These are phyloP conservation scores for Danio aesculapii DNA, from an alignment of 2,797 vertebrate genomes.

Conservation along the genomic window DNA sequence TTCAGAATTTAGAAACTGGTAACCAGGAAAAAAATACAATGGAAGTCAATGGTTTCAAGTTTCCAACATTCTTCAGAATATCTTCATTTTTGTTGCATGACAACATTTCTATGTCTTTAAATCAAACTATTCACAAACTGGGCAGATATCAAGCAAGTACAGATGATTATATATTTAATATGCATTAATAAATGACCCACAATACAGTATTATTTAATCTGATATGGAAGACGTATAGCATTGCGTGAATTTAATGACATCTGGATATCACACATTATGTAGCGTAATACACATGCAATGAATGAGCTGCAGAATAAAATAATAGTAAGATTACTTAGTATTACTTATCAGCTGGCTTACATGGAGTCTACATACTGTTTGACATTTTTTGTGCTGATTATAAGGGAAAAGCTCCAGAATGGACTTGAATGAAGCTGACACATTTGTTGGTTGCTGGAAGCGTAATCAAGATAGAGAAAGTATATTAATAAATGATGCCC, in stretches of 20 bases:
- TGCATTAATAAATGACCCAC: constrained; percentile 7
- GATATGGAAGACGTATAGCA: not conserved
- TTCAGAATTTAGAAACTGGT: too few species aligned
- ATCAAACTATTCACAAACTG: not conserved
- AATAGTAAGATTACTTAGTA: constrained; percentile 1
- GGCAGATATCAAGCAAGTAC: not conserved
- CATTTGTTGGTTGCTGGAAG: not conserved
- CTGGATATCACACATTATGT: not conserved
- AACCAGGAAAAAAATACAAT: too few species aligned
- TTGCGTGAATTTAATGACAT: not conserved
- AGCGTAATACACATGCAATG: not conserved
- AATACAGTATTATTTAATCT: not conserved
- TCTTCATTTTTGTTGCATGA: too few species aligned
- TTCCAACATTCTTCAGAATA: too few species aligned
- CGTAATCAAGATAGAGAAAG: not conserved
- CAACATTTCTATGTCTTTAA: not conserved
- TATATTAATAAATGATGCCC: not conserved
- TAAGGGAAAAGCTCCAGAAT: not conserved
- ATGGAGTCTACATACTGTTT: not conserved
- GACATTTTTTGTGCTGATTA: not conserved
- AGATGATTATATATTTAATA: not conserved
- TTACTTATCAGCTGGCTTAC: constrained; percentile 1
- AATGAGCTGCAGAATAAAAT: not conserved
- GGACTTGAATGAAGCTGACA: too few species aligned
- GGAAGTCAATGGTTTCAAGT: too few species aligned